These are phyloP conservation scores for Antitype chi DNA, from an alignment of 2,888 invertebrate species.

Conservation along the genomic window DNA sequence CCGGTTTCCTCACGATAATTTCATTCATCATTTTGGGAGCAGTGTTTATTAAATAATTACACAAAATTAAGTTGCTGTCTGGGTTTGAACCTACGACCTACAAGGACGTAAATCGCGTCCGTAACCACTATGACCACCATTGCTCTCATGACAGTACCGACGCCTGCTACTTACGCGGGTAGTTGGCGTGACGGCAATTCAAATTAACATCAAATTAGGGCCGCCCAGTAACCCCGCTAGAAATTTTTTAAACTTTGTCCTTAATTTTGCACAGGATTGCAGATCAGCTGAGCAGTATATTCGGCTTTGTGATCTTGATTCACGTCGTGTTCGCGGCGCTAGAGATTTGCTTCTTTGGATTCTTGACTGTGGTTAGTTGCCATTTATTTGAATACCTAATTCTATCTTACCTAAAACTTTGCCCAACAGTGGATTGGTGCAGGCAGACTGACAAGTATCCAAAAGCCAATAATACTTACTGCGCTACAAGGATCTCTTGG, in stretches of 20 bases:
- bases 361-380: constrained; percentile 63
- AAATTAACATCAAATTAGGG: not conserved
- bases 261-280: constrained; percentile 57
- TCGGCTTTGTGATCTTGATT: constrained; percentile 65
- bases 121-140: too few relatives aligned
- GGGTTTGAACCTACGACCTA: too few relatives aligned
- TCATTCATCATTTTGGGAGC: too few relatives aligned
- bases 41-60: too few relatives aligned
- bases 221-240: not conserved
- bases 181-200: not conserved
- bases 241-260: not conserved
- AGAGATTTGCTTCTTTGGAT: constrained; percentile 69
- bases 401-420: not conserved
- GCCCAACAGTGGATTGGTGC: not conserved
- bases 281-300: constrained; percentile 58
- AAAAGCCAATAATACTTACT: too few relatives aligned
- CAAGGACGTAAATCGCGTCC: too few relatives aligned
- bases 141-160: too few relatives aligned
- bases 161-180: too few relatives aligned
- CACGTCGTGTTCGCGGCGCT: constrained; percentile 62
- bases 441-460: not conserved
- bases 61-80: too few relatives aligned
- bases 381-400: not conserved
- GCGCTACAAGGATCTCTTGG: too few relatives aligned
- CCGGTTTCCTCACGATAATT: too few relatives aligned